Evolutionary conservation across 2,888 invertebrate genomes (phyloP).

Genomic region (Aleiodes alternator): DNA sequence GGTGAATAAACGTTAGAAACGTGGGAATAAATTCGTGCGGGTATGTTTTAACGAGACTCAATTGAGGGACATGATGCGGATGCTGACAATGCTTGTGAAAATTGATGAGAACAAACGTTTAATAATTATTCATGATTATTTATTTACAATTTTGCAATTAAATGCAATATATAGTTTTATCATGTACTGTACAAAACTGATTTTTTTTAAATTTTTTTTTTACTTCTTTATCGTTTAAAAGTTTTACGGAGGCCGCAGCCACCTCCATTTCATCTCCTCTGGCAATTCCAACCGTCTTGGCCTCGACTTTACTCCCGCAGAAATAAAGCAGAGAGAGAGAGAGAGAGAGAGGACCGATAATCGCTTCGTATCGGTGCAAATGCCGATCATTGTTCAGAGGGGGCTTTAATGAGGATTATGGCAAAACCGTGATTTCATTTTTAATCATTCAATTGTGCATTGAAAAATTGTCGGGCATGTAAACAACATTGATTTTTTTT

Average conservation of each 20-base stretch:
- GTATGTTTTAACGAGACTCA: constrained; percentile 32
- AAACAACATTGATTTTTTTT: background rate
- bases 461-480: background rate
- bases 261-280: constrained; percentile 42
- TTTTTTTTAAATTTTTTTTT: background rate
- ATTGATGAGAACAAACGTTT: background rate
- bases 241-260: constrained; percentile 37
- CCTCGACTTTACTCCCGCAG: constrained; percentile 36
- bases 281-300: constrained; percentile 51
- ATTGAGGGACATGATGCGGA: constrained; percentile 29
- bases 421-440: constrained; percentile 9
- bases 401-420: constrained; percentile 21
- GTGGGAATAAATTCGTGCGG: constrained; percentile 57
- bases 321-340: constrained; percentile 35
- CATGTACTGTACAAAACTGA: constrained; percentile 8
- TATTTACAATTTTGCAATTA: background rate
- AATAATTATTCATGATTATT: constrained; percentile 6
- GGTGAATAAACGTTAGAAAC: constrained; percentile 48
- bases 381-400: constrained; percentile 37
- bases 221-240: constrained; percentile 3
- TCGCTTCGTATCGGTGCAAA: constrained; percentile 44
- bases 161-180: background rate
- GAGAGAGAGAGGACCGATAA: constrained; percentile 43
- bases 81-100: constrained; percentile 15
- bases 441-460: background rate